Conservation (phyloP, 2,113 vertebrate genomes). For the Rhynchopsitta pachyrhyncha region DNA sequence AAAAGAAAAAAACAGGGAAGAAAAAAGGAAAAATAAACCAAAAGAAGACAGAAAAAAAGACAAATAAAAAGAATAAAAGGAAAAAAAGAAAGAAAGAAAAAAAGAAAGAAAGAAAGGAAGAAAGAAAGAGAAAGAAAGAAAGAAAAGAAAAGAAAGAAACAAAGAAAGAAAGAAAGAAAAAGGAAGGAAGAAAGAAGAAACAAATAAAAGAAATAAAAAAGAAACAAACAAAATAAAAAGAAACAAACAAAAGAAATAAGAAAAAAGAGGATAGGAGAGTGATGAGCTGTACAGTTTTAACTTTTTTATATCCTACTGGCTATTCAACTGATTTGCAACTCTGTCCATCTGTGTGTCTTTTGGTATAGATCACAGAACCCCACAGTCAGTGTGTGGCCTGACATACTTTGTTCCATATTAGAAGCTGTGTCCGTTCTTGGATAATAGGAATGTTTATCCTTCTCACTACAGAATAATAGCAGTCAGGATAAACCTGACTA, state of each 20-base stretch:
- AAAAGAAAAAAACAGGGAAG: no score
- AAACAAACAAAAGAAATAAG: neutral
- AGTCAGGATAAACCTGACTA: neutral
- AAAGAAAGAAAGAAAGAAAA: no score
- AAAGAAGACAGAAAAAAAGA: neutral
- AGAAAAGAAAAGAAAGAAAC: no score
- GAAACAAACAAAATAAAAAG: neutral
- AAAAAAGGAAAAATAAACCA: neutral
- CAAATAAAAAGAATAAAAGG: no score
- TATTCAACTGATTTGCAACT: neutral
- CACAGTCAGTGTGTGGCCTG: neutral
- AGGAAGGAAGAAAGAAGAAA: no score
- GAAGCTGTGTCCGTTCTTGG: neutral
- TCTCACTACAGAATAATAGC: neutral
- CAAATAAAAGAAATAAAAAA: no score
- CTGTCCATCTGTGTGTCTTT: neutral
- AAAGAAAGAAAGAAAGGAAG: no score
- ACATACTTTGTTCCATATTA: neutral
- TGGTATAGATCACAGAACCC: neutral
- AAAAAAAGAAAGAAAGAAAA: no score
- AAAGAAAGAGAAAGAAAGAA: no score
- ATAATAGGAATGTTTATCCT: rapidly evolving
- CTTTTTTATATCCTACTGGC: neutral
- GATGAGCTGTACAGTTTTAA: neutral
- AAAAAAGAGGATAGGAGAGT: neutral